phyloP scores from a whole-genome alignment of 2,888 invertebrate species.

The Arge pagana region DNA sequence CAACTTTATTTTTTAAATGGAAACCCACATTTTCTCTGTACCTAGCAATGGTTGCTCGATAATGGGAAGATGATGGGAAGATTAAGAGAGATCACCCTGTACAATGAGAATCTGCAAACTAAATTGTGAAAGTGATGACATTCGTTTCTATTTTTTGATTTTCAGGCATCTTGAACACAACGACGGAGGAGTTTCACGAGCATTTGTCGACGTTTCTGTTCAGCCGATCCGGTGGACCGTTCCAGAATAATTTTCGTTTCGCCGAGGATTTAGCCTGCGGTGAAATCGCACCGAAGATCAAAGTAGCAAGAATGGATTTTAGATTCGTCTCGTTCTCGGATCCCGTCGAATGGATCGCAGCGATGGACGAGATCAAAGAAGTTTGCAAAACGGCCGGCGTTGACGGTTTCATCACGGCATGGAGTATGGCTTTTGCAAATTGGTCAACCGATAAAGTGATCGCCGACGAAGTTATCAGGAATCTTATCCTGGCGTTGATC shows the following conservation, averaged over 20 bases:
- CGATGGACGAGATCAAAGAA: constrained; percentile 69
- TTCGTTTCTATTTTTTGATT: constrained; percentile 15
- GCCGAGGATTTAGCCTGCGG: constrained; percentile 67
- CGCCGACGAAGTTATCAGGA: constrained; percentile 74
- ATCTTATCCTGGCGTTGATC: constrained; percentile 73
- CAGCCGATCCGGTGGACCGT: constrained; percentile 71
- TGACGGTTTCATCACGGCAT: constrained; percentile 68
- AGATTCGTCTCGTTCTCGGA: constrained; percentile 65
- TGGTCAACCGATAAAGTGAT: constrained; percentile 83
- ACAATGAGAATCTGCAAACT: too few species aligned
- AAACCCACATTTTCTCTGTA: too few species aligned
- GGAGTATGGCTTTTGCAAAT: constrained; percentile 74
- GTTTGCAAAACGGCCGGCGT: constrained; percentile 65
- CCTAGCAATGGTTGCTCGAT: too few species aligned
- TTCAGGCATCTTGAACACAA: constrained; percentile 56
- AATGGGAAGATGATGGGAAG: too few species aligned
- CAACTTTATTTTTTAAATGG: too few species aligned
- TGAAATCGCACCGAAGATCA: constrained; percentile 62
- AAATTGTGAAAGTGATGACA: too few species aligned
- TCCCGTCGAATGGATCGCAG: constrained; percentile 72
- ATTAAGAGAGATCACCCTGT: too few species aligned
- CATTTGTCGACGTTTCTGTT: constrained; percentile 73
- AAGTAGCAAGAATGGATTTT: constrained; percentile 68
- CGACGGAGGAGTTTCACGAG: constrained; percentile 57
- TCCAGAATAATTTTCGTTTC: constrained; percentile 72